phyloP scores from a whole-genome alignment of 2,797 vertebrate genomes.

The Acridotheres tristis region DNA sequence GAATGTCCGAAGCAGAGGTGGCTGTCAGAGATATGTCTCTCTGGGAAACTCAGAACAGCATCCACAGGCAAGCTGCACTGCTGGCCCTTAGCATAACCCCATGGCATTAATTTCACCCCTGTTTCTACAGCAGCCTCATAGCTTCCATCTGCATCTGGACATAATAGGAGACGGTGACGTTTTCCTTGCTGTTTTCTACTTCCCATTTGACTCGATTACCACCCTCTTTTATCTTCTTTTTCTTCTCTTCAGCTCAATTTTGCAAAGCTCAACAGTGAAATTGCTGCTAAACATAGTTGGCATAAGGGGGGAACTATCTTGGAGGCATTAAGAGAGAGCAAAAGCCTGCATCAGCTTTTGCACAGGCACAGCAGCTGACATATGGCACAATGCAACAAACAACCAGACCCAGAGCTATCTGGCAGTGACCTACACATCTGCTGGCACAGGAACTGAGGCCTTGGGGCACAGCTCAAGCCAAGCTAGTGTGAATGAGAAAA shows the following conservation, averaged over 20 bases:
- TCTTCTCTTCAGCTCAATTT: not conserved
- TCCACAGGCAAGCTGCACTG: not conserved
- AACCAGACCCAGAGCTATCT: slow-evolving; percentile 22
- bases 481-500: not conserved
- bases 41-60: not conserved
- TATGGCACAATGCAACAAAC: slow-evolving; percentile 13
- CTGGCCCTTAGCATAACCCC: not conserved
- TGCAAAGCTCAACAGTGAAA: slow-evolving; percentile 7
- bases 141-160: not conserved
- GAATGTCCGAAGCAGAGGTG: not conserved
- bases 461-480: not conserved
- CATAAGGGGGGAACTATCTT: not conserved
- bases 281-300: not conserved
- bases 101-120: not conserved
- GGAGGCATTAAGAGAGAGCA: not conserved
- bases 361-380: not conserved
- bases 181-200: not conserved
- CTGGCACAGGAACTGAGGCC: not conserved
- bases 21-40: rapidly evolving
- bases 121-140: not conserved
- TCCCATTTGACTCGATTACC: not conserved
- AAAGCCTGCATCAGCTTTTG: slow-evolving; percentile 17
- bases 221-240: not conserved
- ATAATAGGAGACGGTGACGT: not conserved
- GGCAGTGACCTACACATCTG: slow-evolving; percentile 33